A percentile compares a stretch with the other conserved stretches of the same genome.
These are phyloP conservation scores for Tetranychus urticae DNA, from an alignment of 1,140 invertebrate species.

Conservation along the genomic window DNA sequence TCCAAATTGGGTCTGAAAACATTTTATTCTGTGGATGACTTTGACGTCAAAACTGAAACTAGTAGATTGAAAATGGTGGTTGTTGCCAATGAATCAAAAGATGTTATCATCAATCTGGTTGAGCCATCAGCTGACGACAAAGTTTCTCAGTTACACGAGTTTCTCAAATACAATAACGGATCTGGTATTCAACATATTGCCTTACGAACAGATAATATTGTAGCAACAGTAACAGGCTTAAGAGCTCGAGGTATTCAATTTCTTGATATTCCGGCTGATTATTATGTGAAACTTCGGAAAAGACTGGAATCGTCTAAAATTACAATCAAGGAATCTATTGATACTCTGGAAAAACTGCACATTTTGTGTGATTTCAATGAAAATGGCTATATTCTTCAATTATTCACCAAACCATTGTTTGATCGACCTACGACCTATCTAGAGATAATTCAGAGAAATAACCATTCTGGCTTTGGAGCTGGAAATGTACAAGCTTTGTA, in stretches of 20 bases:
- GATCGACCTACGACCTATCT: slow-evolving; percentile 89
- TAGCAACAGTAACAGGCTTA: not conserved
- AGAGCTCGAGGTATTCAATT: slow-evolving; percentile 59
- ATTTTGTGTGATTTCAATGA: slow-evolving; percentile 96
- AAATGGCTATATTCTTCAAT: slow-evolving; percentile 88
- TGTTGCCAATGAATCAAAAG: slow-evolving; percentile 91
- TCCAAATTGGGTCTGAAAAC: slow-evolving; percentile 77
- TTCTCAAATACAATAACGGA: slow-evolving; percentile 91
- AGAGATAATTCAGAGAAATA: slow-evolving; percentile 88
- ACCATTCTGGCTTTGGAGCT: slow-evolving; percentile 91
- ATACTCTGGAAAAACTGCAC: slow-evolving; percentile 50
- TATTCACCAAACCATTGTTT: slow-evolving; percentile 94
- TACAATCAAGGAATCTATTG: slow-evolving; percentile 58
- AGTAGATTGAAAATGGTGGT: slow-evolving; percentile 86
- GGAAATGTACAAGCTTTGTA: slow-evolving; percentile 98
- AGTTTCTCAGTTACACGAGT: slow-evolving; percentile 94
- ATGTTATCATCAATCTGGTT: slow-evolving; percentile 93
- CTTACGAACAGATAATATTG: slow-evolving; percentile 69
- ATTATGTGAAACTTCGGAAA: slow-evolving; percentile 64
- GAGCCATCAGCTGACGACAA: slow-evolving; percentile 81
- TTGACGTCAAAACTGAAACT: slow-evolving; percentile 80
- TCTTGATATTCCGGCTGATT: slow-evolving; percentile 59
- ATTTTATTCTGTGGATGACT: slow-evolving; percentile 97
- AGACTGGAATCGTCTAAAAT: slow-evolving; percentile 50
- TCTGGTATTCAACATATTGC: slow-evolving; percentile 98